Evolutionary conservation across 2,113 vertebrate genomes (phyloP).

Genomic region (Psilopogon haemacephalus): DNA sequence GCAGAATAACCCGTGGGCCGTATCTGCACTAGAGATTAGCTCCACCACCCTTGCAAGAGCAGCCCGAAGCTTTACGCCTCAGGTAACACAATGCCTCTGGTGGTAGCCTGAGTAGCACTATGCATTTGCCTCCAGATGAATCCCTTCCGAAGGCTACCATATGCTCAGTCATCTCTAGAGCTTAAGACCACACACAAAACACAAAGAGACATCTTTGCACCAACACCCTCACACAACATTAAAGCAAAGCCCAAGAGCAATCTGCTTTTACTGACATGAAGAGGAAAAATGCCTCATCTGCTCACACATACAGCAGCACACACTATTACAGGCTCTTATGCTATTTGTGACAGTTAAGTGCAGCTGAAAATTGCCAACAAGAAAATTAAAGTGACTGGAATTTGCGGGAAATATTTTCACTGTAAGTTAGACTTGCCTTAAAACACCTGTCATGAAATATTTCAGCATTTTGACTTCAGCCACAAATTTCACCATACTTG

Average conservation of each 20-base stretch:
- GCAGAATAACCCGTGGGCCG: not conserved
- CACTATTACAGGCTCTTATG: not conserved
- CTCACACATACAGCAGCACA: not conserved
- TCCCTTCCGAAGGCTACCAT: not conserved
- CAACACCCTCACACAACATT: accelerated
- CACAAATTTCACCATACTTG: not conserved
- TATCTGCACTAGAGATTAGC: not conserved
- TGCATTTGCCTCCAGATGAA: not conserved
- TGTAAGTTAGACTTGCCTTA: not conserved
- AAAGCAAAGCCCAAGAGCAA: not conserved
- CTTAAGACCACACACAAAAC: accelerated
- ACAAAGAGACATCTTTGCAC: not conserved
- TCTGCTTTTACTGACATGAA: not conserved
- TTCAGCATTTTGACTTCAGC: not conserved
- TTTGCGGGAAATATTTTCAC: not conserved
- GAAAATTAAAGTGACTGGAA: not conserved
- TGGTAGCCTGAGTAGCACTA: not conserved
- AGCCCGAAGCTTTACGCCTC: not conserved
- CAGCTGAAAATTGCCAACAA: not conserved
- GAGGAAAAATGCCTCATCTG: accelerated
- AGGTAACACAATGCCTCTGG: not conserved
- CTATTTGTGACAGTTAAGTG: not conserved
- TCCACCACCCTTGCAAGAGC: not conserved
- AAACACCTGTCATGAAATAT: not conserved
- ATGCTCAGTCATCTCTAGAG: not conserved